A percentile compares a stretch with the other conserved stretches of the same genome.
These are phyloP conservation scores for Xenopus petersii DNA, from an alignment of 2,797 vertebrate genomes.

Conservation along the genomic window DNA sequence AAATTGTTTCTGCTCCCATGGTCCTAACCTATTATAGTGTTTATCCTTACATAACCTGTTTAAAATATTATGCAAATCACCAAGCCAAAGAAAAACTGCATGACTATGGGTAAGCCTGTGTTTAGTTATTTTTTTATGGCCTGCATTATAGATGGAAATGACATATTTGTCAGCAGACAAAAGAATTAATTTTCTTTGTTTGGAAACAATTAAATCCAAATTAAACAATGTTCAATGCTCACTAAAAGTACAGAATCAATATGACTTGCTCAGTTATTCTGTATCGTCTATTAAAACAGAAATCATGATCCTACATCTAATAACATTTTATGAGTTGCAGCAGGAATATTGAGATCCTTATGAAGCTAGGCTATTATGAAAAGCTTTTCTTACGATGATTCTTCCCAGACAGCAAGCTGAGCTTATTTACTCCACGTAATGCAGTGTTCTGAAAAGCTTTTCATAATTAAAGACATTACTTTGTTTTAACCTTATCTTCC, in stretches of 20 bases:
- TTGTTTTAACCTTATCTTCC: no score
- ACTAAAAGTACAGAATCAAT: background rate
- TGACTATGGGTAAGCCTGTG: no score
- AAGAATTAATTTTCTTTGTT: background rate
- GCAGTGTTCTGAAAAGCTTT: no score
- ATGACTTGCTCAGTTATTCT: background rate
- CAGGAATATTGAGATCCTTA: constrained; percentile 18
- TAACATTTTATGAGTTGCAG: constrained; percentile 31
- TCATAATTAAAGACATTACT: no score
- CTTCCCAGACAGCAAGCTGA: background rate
- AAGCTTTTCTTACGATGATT: background rate
- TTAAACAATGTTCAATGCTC: background rate
- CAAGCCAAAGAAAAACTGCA: no score
- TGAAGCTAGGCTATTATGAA: constrained; percentile 2
- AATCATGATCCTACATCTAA: constrained; percentile 24
- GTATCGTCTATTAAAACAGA: background rate
- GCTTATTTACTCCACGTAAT: background rate
- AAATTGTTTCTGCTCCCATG: no score
- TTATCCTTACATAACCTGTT: no score
- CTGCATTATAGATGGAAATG: no score
- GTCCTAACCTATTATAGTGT: no score
- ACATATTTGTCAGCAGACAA: background rate
- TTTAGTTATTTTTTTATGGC: no score
- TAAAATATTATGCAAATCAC: no score
- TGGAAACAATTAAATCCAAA: background rate